These are phyloP conservation scores for Isaurus tuberculatus DNA, from an alignment of 92 coral and sea anemone species.

Conservation along the genomic window DNA sequence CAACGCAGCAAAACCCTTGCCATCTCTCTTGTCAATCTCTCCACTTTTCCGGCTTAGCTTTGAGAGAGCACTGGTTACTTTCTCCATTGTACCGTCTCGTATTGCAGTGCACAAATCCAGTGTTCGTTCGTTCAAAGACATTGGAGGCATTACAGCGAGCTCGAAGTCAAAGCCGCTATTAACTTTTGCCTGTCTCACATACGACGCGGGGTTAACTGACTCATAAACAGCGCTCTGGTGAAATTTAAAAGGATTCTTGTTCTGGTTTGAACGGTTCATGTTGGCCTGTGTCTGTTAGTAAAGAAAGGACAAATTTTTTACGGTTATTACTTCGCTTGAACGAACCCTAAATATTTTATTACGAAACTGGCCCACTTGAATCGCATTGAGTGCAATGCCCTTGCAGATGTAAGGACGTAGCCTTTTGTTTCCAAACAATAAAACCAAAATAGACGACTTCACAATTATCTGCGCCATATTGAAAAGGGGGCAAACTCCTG, in stretches of 20 bases:
- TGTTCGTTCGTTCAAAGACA: neutral
- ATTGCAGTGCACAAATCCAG: slow-evolving; percentile 15
- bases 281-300: neutral
- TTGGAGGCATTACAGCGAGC: neutral
- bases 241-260: slow-evolving; percentile 10
- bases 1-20: slow-evolving; percentile 67
- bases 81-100: slow-evolving; percentile 12
- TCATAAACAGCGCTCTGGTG: slow-evolving; percentile 10
- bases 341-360: neutral
- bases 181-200: slow-evolving; percentile 17
- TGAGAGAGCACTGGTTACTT: slow-evolving; percentile 11
- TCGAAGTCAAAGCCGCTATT: slow-evolving; percentile 37
- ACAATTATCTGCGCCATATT: no score
- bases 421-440: no score
- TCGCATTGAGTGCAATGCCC: no score
- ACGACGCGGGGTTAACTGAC: slow-evolving; percentile 26
- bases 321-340: neutral
- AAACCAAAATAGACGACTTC: no score
- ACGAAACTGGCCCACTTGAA: no score
- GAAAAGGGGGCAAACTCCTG: no score
- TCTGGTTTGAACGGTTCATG: slow-evolving; percentile 25
- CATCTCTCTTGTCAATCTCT: slow-evolving; percentile 59
- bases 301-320: neutral
- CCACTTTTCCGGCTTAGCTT: slow-evolving; percentile 34
- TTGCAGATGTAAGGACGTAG: no score